Evolutionary conservation across 2,113 vertebrate genomes (phyloP).

Genomic region (Odontesthes bonariensis): DNA sequence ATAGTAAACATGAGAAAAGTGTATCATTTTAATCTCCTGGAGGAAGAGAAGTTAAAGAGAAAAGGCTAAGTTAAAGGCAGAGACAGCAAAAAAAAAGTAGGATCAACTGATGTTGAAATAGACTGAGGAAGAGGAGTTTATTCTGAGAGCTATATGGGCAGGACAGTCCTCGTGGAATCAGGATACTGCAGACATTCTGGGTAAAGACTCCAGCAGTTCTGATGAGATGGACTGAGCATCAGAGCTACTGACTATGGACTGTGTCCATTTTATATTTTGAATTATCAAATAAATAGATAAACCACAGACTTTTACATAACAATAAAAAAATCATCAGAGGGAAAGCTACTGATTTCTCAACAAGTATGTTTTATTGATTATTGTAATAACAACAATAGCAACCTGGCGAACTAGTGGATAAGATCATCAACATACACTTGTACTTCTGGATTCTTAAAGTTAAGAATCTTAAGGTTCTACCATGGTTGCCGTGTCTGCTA

Average conservation of each 20-base stretch:
- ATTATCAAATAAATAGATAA: too few species aligned
- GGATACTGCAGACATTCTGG: background rate
- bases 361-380: too few species aligned
- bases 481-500: too few species aligned
- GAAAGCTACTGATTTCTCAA: too few species aligned
- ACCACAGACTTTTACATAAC: too few species aligned
- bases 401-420: too few species aligned
- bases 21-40: background rate
- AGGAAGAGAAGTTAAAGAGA: background rate
- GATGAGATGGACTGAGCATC: background rate
- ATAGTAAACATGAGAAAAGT: background rate
- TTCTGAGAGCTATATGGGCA: conserved; percentile 14
- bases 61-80: background rate
- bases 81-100: background rate
- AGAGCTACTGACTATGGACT: background rate
- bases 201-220: background rate
- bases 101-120: background rate
- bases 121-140: conserved; percentile 13
- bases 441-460: too few species aligned
- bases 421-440: too few species aligned
- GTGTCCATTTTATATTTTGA: too few species aligned
- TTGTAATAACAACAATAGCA: too few species aligned
- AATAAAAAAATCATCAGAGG: too few species aligned
- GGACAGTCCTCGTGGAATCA: conserved; percentile 11
- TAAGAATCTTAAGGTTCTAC: too few species aligned